Conservation (phyloP, 2,797 vertebrate species). For the Danionella dracula region DNA sequence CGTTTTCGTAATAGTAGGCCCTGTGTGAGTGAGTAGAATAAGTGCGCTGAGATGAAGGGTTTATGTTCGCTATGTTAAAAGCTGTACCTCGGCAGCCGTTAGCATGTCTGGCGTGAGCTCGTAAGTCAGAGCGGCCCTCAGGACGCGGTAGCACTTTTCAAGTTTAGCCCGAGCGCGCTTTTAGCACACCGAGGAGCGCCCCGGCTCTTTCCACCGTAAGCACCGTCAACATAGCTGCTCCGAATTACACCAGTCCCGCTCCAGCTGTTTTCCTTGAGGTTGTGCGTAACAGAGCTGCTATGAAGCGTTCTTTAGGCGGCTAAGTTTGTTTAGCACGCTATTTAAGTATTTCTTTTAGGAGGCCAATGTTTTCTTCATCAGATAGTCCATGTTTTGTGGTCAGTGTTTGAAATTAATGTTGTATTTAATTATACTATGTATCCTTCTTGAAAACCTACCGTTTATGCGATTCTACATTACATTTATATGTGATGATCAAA, state of each 20-base stretch:
- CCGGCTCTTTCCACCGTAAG: neutral
- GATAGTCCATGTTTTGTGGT: neutral
- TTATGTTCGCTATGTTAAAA: neutral
- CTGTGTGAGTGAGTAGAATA: neutral
- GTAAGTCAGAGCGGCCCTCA: constrained; percentile 31
- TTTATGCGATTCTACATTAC: neutral
- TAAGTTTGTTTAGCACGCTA: constrained; percentile 14
- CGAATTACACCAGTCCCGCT: neutral
- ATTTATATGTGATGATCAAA: neutral
- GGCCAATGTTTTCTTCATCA: neutral
- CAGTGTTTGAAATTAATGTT: neutral
- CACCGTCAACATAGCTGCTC: neutral
- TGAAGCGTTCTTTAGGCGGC: constrained; percentile 21
- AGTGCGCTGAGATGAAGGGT: neutral
- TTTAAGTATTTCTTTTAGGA: too few relatives aligned
- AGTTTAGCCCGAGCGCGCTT: constrained; percentile 7
- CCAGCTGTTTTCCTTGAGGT: neutral
- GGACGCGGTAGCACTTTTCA: constrained; percentile 11
- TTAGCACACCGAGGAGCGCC: neutral
- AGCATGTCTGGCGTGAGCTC: constrained; percentile 28
- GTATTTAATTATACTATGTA: neutral
- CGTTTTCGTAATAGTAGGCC: neutral
- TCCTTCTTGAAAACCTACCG: neutral
- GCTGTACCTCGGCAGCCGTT: neutral
- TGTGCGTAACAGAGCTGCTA: neutral